phyloP scores from a whole-genome alignment of 2,888 invertebrate genomes.

The Parasteatoda lunata region DNA sequence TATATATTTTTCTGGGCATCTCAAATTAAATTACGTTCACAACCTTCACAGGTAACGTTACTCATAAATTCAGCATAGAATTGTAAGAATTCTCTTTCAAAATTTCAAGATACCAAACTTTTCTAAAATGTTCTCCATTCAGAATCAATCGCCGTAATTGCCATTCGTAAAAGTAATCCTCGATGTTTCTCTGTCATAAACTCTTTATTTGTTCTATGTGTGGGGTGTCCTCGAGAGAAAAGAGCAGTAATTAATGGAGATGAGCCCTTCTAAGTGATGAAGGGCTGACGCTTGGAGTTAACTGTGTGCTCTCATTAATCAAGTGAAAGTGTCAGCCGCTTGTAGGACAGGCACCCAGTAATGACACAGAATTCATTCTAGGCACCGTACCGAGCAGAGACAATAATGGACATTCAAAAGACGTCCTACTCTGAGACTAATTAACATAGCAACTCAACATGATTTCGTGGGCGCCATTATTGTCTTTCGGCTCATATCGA shows the following conservation, averaged over 20 bases:
- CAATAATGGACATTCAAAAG: slow-evolving; percentile 37
- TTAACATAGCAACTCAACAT: slow-evolving; percentile 43
- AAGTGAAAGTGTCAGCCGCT: slow-evolving; percentile 54
- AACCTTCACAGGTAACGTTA: no score
- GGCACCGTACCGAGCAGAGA: slow-evolving; percentile 25
- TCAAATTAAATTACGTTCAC: no score
- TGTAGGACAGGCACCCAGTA: slow-evolving; percentile 49
- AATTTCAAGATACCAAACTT: no score
- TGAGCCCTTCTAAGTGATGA: slow-evolving; percentile 40
- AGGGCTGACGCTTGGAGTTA: slow-evolving; percentile 36
- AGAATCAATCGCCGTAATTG: slow-evolving; percentile 48
- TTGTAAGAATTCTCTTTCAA: no score
- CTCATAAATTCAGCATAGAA: no score
- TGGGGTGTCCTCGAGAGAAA: not conserved
- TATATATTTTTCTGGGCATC: no score
- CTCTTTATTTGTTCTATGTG: no score
- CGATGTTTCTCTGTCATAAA: no score
- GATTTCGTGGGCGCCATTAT: slow-evolving; percentile 35
- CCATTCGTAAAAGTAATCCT: slow-evolving; percentile 26
- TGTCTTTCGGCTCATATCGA: slow-evolving; percentile 12
- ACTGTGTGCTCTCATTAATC: slow-evolving; percentile 47
- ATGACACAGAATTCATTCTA: slow-evolving; percentile 52
- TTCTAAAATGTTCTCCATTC: slow-evolving; percentile 4
- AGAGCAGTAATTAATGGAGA: slow-evolving; percentile 55
- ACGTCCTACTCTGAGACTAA: slow-evolving; percentile 26